Percentiles rank a stretch among this genome's conserved stretches.
Evolutionary conservation across 2,888 invertebrate species (phyloP).

Genomic region (Cantharis lateralis): DNA sequence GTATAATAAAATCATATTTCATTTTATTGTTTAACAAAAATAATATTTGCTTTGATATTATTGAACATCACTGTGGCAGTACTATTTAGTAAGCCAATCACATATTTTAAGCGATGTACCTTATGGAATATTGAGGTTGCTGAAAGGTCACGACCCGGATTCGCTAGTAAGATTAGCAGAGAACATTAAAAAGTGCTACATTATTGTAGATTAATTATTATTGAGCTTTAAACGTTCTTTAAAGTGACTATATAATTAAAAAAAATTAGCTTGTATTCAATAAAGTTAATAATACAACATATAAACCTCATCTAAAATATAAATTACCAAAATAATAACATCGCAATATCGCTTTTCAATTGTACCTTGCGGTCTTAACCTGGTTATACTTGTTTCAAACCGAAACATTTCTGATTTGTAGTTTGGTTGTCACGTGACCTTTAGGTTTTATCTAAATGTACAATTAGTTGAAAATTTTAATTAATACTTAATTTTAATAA

Average conservation of each 20-base stretch:
- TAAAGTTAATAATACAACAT: background rate
- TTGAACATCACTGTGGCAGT: slow-evolving; percentile 3
- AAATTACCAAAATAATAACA: background rate
- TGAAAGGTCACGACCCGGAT: slow-evolving; percentile 43
- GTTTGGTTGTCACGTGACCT: background rate
- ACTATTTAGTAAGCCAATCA: slow-evolving; percentile 41
- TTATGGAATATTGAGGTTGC: slow-evolving; percentile 48
- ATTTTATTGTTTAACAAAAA: background rate
- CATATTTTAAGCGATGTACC: slow-evolving; percentile 43
- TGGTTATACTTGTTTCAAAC: background rate
- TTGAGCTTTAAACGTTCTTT: background rate
- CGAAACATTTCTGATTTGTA: background rate
- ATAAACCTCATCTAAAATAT: background rate
- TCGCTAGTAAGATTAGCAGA: slow-evolving; percentile 36
- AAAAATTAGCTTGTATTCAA: background rate
- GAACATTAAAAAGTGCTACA: slow-evolving; percentile 23
- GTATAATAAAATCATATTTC: background rate
- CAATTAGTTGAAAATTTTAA: background rate
- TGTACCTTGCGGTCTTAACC: background rate
- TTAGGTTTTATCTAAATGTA: background rate
- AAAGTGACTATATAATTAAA: background rate
- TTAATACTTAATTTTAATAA: background rate
- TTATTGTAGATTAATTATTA: background rate
- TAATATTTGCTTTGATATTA: background rate
- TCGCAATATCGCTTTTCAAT: background rate